Base-by-base conservation (phyloP, 2,888 invertebrate genomes). In the Polyommatus iphigenia region DNA sequence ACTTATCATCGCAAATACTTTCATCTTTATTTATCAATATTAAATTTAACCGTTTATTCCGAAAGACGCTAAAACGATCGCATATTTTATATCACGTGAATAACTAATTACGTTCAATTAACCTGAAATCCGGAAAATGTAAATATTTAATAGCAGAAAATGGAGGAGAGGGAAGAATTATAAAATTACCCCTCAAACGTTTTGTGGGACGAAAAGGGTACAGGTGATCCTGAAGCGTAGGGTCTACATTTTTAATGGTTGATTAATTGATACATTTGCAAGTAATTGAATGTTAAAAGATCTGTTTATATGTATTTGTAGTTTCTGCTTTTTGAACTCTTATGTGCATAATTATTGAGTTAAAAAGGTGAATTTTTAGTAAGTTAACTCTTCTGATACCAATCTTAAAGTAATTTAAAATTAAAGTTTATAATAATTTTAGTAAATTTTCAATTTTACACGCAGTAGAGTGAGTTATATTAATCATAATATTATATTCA, bases 111-210 rank as follows among this genome's bases (percentile, higher is more conserved):
- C 79, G 81, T 82, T 82, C 85, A 90, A 89, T 90, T 88, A 87
- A 87, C 85, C 87, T 86, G 85, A 89, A 90, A 91, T 89, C 87
- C 83, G 86, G 86, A 87, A 85, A 85, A 85, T 83, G 89, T 93
- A 88, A 92, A 93, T 92, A 87, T 89, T 93, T 91, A 88, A 93
- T 90, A 84, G 86, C 83, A 84, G 90, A 91, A 93, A 93, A 93
- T 91, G 90, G 87, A 85, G 86, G 87, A 87, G 92, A 93, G 91
- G 92, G 92, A 90, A 91, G 88, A 91, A 90, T 93, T 93, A 93
- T 90, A 87, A 89, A 92, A 92, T 92, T 91, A 91, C 83, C 88
- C 87, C 87, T 88, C 88, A 90, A 92, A 91, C 88, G 91, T 87
- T 92, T 91, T 88, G 87, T 84, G 86, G 87, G 87, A 85, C 85